These are phyloP conservation scores for Drosophila quadrilineata DNA, from an alignment of 1,140 invertebrate genomes.

Conservation along the genomic window DNA sequence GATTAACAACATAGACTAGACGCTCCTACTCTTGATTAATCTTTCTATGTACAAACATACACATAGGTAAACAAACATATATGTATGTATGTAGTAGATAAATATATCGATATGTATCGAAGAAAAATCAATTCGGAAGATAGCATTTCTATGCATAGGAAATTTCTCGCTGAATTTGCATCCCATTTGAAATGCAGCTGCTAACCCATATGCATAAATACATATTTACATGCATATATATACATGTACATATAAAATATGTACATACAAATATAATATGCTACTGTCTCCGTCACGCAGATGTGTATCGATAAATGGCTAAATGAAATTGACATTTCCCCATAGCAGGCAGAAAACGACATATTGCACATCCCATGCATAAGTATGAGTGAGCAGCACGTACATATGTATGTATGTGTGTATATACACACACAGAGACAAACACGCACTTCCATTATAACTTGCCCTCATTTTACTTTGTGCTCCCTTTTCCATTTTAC, in stretches of 20 bases:
- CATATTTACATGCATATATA: constrained; percentile 17
- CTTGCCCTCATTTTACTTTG: constrained; percentile 31
- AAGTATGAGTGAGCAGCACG: too few relatives aligned
- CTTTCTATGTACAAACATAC: neutral
- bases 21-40: too few relatives aligned
- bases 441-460: constrained; percentile 6
- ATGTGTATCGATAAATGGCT: neutral
- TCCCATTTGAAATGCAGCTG: constrained; percentile 29
- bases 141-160: constrained; percentile 3
- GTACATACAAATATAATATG: neutral
- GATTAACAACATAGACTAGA: too few relatives aligned
- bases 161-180: constrained; percentile 19
- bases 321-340: constrained; percentile 27
- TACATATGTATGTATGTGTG: neutral
- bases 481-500: constrained; percentile 24
- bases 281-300: too few relatives aligned
- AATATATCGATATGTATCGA: too few relatives aligned
- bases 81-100: neutral
- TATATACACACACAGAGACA: neutral
- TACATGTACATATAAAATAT: neutral
- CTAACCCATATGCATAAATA: constrained; percentile 33
- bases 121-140: too few relatives aligned
- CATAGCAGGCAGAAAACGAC: too few relatives aligned
- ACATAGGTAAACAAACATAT: neutral
- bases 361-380: too few relatives aligned